Base-by-base conservation (phyloP, 2,888 invertebrate species). In the Acrobasis repandana region DNA sequence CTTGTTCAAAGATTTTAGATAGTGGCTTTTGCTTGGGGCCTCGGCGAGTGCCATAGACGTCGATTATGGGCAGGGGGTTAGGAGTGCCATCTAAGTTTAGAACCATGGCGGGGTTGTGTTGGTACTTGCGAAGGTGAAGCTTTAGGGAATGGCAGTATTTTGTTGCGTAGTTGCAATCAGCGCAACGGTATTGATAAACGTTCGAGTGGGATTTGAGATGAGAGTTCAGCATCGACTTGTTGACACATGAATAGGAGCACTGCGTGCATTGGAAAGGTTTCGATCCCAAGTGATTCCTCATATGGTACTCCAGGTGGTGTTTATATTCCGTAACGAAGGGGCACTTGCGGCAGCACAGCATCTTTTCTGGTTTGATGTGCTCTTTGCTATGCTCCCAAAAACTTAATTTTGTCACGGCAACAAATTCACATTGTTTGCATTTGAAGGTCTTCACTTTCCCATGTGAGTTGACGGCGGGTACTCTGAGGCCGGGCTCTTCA, bases 291-390 rank as follows among this genome's bases (percentile, higher is more conserved):
- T 99, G 99, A 82, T 99, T 99, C 50, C 98, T 94, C 82, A 98
- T 94, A 83, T 99, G 99, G 77, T 99, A 99, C 82, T 99, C 99
- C 63, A 99, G 90, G 74, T 99, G 99, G 82, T 99, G 99, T 79
- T 99, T 99, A 92, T 98, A 98, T 82, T 99, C 99, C 0, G 99
- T 99, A 4, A 99, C 98, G 78, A 99, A 99, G 0, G 97, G 97
- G 79, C 99, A 99, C 75, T 96, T 95, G 5, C 96, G 95, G 77
- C 99, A 99, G 64, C 95, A 95, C 34, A 99, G 92, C 72, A 97
- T 94, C 80, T 98, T 98, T 72, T 99, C 99, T 0, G 95, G 95
- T 75, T 97, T 98, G 75, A 99, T 99, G 90, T 99, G 99, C 18
- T 94, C 93, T 61, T 96, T 95, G 28, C 95, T 95, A 83, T 99